Percentiles rank a stretch among this genome's conserved stretches.
Evolutionary conservation across 2,888 invertebrate species (phyloP).

Genomic region (Drosophila buzzatii): DNA sequence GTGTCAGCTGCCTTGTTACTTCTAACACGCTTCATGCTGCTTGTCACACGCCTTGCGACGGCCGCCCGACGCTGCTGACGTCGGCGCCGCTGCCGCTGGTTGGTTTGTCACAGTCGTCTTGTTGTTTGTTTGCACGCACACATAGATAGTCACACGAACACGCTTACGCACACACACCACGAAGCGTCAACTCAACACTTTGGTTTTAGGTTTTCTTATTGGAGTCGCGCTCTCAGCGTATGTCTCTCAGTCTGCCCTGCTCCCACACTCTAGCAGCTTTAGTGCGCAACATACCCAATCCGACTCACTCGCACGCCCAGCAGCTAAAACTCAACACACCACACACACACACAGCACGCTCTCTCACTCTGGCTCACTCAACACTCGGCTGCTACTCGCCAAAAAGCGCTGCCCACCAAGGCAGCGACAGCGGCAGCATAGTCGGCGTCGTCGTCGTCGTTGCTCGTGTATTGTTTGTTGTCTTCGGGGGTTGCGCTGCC

Average conservation of each 20-base stretch:
- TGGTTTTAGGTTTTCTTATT: slow-evolving; percentile 76
- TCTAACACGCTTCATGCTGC: slow-evolving; percentile 74
- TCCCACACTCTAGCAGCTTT: slow-evolving; percentile 48
- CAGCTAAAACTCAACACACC: slow-evolving; percentile 65
- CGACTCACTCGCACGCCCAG: slow-evolving; percentile 61
- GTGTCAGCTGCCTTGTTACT: slow-evolving; percentile 81
- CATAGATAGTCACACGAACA: slow-evolving; percentile 24
- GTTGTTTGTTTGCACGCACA: slow-evolving; percentile 46
- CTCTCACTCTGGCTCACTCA: slow-evolving; percentile 37
- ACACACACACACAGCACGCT: slow-evolving; percentile 30
- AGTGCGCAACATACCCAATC: slow-evolving; percentile 40
- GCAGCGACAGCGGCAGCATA: slow-evolving; percentile 8
- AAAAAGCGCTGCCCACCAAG: slow-evolving; percentile 13
- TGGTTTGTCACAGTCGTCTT: slow-evolving; percentile 73
- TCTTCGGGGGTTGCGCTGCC: slow-evolving; percentile 63
- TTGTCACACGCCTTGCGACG: slow-evolving; percentile 61
- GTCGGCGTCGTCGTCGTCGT: slow-evolving; percentile 3
- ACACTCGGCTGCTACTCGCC: slow-evolving; percentile 38
- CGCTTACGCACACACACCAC: slow-evolving; percentile 25
- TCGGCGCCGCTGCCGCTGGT: slow-evolving; percentile 67
- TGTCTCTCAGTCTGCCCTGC: slow-evolving; percentile 58
- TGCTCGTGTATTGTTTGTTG: slow-evolving; percentile 34
- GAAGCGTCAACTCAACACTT: slow-evolving; percentile 77
- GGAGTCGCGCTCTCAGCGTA: slow-evolving; percentile 53
- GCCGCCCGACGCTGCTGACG: slow-evolving; percentile 61